Percentiles rank a stretch among this genome's conserved stretches.
Evolutionary conservation across 2,113 vertebrate genomes (phyloP).

Genomic region (Onychorhynchus coronatus): DNA sequence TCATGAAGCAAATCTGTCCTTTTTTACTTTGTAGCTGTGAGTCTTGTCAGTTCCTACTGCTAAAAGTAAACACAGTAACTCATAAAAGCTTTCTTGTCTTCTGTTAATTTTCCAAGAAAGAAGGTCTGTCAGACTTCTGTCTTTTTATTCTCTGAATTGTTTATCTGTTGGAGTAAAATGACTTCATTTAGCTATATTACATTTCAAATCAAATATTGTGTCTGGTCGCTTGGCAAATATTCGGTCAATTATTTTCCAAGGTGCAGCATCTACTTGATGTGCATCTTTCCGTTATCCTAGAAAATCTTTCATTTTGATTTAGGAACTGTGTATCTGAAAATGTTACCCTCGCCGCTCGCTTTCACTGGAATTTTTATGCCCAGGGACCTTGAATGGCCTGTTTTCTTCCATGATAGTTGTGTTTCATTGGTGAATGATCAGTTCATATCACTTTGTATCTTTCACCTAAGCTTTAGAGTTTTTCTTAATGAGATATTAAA

Average conservation of each 20-base stretch:
- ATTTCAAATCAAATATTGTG: background rate
- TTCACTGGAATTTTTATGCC: background rate
- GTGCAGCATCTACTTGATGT: background rate
- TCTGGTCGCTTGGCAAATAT: background rate
- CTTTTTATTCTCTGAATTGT: background rate
- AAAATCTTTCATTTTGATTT: background rate
- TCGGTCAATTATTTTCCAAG: background rate
- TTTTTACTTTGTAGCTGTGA: background rate
- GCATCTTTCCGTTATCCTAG: background rate
- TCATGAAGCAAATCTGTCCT: background rate
- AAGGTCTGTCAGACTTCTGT: background rate
- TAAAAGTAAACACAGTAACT: constrained; percentile 18
- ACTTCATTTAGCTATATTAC: background rate
- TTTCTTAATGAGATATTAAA: background rate
- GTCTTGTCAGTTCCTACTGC: background rate
- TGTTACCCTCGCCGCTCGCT: background rate
- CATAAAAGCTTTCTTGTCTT: background rate
- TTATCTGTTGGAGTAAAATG: background rate
- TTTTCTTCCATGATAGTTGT: background rate
- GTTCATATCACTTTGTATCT: background rate
- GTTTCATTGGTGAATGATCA: background rate
- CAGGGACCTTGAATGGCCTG: background rate
- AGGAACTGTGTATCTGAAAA: background rate
- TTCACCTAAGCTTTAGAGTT: background rate
- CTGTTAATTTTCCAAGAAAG: background rate